Conservation (phyloP, 2,797 vertebrate genomes). For the Falco biarmicus region DNA sequence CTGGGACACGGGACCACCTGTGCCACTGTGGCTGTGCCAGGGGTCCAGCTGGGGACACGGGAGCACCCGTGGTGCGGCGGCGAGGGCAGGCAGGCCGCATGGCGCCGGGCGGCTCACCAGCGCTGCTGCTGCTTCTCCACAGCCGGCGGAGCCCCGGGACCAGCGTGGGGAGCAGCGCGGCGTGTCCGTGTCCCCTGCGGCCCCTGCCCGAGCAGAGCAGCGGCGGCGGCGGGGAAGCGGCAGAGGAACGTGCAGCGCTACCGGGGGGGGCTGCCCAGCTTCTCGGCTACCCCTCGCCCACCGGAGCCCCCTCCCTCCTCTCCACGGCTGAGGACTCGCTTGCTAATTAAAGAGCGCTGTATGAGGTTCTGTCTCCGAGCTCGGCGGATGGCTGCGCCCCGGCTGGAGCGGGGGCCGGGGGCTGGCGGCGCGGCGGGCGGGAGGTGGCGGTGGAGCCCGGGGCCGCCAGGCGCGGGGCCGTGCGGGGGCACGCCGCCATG, state of each 20-base stretch:
- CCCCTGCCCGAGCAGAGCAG: background rate
- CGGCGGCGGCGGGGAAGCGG: background rate
- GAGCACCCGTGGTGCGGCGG: background rate
- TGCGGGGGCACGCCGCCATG: background rate
- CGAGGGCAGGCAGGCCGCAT: background rate
- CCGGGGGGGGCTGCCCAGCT: too few relatives aligned
- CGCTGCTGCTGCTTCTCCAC: background rate
- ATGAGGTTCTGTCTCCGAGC: background rate
- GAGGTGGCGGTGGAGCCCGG: background rate
- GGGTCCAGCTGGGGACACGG: too few relatives aligned
- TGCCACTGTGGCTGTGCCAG: too few relatives aligned
- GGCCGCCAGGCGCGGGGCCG: background rate
- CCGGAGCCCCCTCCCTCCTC: background rate
- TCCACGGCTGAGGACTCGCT: background rate
- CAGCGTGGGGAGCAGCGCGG: background rate
- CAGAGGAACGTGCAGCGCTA: background rate
- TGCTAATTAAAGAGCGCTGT: conserved; percentile 21
- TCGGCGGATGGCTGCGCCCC: background rate
- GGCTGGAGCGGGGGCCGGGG: background rate
- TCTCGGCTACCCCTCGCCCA: background rate
- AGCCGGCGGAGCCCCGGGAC: background rate
- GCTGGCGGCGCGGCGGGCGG: background rate
- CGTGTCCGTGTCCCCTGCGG: background rate
- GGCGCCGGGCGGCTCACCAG: background rate
- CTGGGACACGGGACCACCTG: too few relatives aligned